Conservation (phyloP, 1,140 invertebrate species). For the Anoplolepis gracilipes region DNA sequence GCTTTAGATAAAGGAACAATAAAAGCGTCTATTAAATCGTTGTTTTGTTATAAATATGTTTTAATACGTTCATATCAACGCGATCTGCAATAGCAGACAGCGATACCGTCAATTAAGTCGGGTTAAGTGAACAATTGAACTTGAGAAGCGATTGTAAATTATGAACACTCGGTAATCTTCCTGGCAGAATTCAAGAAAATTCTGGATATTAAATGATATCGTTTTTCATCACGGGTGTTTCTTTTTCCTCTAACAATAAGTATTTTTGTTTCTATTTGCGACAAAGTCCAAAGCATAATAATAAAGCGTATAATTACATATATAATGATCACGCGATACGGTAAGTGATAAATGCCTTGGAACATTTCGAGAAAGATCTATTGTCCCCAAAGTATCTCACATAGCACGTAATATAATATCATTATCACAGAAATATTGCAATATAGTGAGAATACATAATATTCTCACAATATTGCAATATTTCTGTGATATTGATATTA, state of each 20-base stretch:
- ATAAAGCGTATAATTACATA: too few relatives aligned
- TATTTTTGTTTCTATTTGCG: neutral
- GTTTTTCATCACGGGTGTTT: neutral
- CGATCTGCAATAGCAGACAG: constrained; percentile 30
- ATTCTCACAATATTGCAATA: too few relatives aligned
- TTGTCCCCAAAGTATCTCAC: too few relatives aligned
- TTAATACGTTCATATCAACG: constrained; percentile 11
- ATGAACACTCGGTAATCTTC: constrained; percentile 57
- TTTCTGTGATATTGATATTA: too few relatives aligned
- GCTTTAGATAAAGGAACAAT: neutral
- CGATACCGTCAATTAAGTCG: constrained; percentile 46
- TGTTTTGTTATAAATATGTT: constrained; percentile 12
- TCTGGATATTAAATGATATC: neutral
- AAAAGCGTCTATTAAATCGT: neutral
- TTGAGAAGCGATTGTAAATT: constrained; percentile 71
- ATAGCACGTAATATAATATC: too few relatives aligned
- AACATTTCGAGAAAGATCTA: too few relatives aligned
- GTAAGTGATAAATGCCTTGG: too few relatives aligned
- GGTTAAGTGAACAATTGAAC: constrained; percentile 78
- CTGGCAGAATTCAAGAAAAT: constrained; percentile 36
- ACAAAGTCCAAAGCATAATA: too few relatives aligned
- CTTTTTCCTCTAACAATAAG: neutral
- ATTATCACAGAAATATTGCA: too few relatives aligned
- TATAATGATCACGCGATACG: neutral
- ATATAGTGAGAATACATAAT: too few relatives aligned